Base-by-base conservation (phyloP, 1,140 invertebrate species). In the Melitaea cinxia region DNA sequence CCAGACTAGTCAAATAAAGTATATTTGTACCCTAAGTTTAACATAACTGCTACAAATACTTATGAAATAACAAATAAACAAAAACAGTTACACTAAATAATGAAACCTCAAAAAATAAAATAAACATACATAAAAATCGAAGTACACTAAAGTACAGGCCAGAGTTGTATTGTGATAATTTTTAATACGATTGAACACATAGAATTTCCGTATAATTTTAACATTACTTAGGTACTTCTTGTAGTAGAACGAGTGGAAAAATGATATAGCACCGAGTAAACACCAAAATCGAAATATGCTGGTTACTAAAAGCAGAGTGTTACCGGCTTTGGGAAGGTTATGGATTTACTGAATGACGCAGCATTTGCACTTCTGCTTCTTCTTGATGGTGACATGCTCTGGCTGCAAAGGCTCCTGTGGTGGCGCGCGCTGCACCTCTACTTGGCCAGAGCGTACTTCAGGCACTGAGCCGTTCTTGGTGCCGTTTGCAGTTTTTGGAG, bases 311-410 rank as follows among this genome's bases (percentile, higher is more conserved):
- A 81, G 79, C 78, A 71, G 77, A 69, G 75, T 79, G 79, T 83
- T 81, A 81, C 80, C 67, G 77, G 77, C 77, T 70, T 66, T 55
- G 67, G 62, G 28, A 35, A n/a, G 14, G 35, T 30, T 7, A 50
- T 35, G 26, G 26, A 47, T 94, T 42, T 96, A 97, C 93, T 97
- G 96, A 81, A 97, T 94, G 67, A 96, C 95, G 92, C 96, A 97
- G 92, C 96, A 97, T 87, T 96, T 95, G 93, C 96, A 97, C 92
- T 96, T 97, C 86, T 94, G 95, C 91, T 97, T 97, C 93, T 97
- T 97, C 92, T 97, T 97, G 73, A 97, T 93, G 75, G 95, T 94
- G 63, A 97, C 95, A 83, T 96, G 95, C 83, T 97, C 96, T 19
- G 96, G 95, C 83, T 96, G 95, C 72, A 93, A 94, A 53, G 95